These are phyloP conservation scores for Mustela nigripes DNA, from an alignment of 2,113 vertebrate genomes.

Conservation along the genomic window DNA sequence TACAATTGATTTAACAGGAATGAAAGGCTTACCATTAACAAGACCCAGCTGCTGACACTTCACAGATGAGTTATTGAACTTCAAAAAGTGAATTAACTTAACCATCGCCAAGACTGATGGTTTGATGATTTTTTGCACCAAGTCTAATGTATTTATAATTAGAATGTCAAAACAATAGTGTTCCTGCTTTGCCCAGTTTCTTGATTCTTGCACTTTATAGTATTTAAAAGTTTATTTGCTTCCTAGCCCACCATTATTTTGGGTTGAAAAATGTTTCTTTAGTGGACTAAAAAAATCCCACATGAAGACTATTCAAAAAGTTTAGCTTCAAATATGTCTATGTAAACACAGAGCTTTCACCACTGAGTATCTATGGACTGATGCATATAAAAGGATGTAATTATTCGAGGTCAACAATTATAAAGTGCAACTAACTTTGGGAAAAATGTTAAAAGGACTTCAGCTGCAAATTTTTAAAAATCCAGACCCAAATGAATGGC, in stretches of 20 bases:
- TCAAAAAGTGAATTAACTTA: constrained; percentile 91
- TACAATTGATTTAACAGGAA: constrained; percentile 93
- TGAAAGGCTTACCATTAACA: constrained; percentile 91
- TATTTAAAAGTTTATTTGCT: constrained; percentile 75
- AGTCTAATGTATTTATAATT: constrained; percentile 87
- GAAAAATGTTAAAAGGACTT: not conserved
- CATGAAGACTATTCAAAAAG: not conserved
- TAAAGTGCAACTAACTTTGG: constrained; percentile 5
- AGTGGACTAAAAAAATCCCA: not conserved
- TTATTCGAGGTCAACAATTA: not conserved
- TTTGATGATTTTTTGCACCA: constrained; percentile 84
- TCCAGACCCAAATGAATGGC: not conserved
- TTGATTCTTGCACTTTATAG: constrained; percentile 31
- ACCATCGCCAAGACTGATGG: constrained; percentile 88
- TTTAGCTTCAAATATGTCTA: not conserved
- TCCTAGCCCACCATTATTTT: constrained; percentile 46
- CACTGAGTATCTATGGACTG: not conserved
- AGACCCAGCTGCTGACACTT: constrained; percentile 89
- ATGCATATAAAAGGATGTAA: not conserved
- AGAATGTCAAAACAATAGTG: constrained; percentile 82
- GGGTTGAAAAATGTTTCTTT: constrained; percentile 15
- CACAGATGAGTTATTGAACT: constrained; percentile 92
- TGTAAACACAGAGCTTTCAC: not conserved
- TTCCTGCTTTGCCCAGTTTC: constrained; percentile 40
- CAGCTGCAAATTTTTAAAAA: not conserved